Evolutionary conservation across 2,113 vertebrate genomes (phyloP), one percentile per base, ranked within the genome.

Genomic region (Microtus ochrogaster): DNA sequence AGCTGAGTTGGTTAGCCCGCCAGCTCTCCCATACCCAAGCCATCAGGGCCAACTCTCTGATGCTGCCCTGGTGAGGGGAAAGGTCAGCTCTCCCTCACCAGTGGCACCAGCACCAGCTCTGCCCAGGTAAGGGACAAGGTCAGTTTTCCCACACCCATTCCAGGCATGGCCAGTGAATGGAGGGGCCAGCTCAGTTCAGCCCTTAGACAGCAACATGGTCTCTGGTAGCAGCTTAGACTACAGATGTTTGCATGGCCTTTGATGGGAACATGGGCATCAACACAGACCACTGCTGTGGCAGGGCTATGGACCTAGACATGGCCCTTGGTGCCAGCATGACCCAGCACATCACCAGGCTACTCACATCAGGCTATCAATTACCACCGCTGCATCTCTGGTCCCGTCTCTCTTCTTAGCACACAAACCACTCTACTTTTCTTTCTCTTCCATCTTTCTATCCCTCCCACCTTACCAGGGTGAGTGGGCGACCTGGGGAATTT

Each of bases 401-500:
- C n/a, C 1, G 19, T 39, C n/a, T 73, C n/a, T 73, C 19, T 73
- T 73, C n/a, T 22, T 21, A 39, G n/a, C 70, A 39, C n/a, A 39
- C 36, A 39, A 39, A 73, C 36, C 19, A 73, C n/a, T 73, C 70
- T 9, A 21, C 33, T 58, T 22, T 1, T 12, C 49, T 12, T 24
- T 22, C 21, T n/a, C 10, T 22, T 10, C 10, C 17, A 39, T n/a
- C 11, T 6, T 4, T 16, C 19, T 7, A 21, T 36, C 70, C 16
- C 70, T n/a, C 36, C 16, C 36, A 39, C 17, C 70, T 39, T 73
- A n/a, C 36, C 36, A 72, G 70, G 7, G 19, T 4, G 19, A 19
- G n/a, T 21, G 70, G 36, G n/a, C 21, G 14, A 9, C 17, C n/a
- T 73, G 84, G 55, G 39, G 49, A 49, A 87, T 98, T 93, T 96